Conservation (phyloP, 2,113 vertebrate genomes). For the Strix aluco region DNA sequence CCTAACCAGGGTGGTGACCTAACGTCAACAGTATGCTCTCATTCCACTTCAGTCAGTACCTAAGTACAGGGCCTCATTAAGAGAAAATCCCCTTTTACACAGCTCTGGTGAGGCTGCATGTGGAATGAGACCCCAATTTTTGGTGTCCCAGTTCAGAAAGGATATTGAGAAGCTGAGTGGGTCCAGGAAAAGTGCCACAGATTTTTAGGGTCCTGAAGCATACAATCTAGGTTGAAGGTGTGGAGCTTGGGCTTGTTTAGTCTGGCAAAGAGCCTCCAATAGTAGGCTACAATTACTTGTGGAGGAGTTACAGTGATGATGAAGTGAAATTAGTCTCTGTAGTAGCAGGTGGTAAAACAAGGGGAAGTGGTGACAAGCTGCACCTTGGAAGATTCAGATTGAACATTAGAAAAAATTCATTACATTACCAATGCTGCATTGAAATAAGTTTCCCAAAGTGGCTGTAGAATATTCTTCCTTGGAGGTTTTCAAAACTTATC, state of each 20-base stretch:
- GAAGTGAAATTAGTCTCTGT: background rate
- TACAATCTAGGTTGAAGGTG: background rate
- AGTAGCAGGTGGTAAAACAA: background rate
- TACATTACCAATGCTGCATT: background rate
- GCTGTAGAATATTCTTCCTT: background rate
- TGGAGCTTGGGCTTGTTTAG: background rate
- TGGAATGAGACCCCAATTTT: background rate
- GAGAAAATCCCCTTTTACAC: background rate
- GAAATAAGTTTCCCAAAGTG: background rate
- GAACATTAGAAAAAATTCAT: background rate
- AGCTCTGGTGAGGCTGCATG: background rate
- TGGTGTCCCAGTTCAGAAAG: background rate
- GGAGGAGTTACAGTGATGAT: too few relatives aligned
- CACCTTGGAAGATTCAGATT: background rate
- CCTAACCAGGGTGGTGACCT: background rate
- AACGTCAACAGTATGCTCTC: too few relatives aligned
- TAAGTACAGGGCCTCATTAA: background rate
- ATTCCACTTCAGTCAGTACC: background rate
- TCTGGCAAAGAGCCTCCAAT: background rate
- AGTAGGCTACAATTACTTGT: background rate
- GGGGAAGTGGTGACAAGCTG: background rate
- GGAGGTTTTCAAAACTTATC: background rate
- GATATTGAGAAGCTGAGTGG: background rate
- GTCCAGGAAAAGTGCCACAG: background rate
- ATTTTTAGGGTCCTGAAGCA: background rate